Conservation (phyloP, 2,888 invertebrate genomes). For the Chrysopilus asiliformis region DNA sequence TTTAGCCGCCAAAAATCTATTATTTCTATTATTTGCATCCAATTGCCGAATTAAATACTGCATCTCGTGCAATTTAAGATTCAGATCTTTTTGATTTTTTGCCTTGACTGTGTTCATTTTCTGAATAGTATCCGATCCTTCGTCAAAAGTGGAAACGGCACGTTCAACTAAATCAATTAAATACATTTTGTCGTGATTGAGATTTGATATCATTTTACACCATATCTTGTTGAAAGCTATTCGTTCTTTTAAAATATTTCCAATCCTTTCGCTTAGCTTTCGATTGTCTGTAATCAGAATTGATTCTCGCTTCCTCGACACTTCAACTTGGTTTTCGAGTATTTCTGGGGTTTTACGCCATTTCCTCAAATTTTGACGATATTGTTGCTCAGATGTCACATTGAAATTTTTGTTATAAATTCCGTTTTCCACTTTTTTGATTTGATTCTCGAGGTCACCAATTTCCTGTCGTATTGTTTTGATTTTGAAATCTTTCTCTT, state of each 20-base stretch:
- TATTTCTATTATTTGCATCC: slow-evolving; percentile 25
- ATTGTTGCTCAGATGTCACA: slow-evolving; percentile 31
- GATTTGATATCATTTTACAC: slow-evolving; percentile 26
- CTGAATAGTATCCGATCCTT: slow-evolving; percentile 28
- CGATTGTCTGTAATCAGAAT: slow-evolving; percentile 27
- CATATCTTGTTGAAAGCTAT: slow-evolving; percentile 29
- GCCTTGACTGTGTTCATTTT: slow-evolving; percentile 26
- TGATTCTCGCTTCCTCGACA: slow-evolving; percentile 29
- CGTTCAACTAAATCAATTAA: slow-evolving; percentile 31
- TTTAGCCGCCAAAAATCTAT: slow-evolving; percentile 26
- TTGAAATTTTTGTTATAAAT: no score
- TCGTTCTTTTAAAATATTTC: slow-evolving; percentile 26
- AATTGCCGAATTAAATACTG: slow-evolving; percentile 27
- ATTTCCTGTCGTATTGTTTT: no score
- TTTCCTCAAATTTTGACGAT: slow-evolving; percentile 23
- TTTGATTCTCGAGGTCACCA: no score
- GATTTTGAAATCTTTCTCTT: no score
- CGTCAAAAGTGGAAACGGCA: slow-evolving; percentile 29
- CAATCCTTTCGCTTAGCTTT: slow-evolving; percentile 24
- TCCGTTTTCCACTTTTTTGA: no score
- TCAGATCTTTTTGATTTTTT: slow-evolving; percentile 19
- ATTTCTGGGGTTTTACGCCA: slow-evolving; percentile 25
- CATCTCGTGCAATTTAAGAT: slow-evolving; percentile 21
- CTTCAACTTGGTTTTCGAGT: slow-evolving; percentile 30
- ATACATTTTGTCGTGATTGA: slow-evolving; percentile 32